These are phyloP conservation scores for Passer montanus DNA, from an alignment of 2,113 vertebrate genomes.

Conservation along the genomic window DNA sequence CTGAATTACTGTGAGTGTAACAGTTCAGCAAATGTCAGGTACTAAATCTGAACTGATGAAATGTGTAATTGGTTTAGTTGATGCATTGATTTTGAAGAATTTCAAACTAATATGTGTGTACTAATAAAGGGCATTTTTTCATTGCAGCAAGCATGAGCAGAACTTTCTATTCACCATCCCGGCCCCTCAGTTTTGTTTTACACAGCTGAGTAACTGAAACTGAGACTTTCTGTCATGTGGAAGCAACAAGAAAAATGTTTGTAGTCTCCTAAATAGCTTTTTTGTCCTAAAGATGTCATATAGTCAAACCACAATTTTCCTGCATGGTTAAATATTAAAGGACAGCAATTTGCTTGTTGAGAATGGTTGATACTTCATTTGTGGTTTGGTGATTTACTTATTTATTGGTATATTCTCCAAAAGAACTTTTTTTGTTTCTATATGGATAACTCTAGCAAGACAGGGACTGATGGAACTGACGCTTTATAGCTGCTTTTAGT, in stretches of 20 bases:
- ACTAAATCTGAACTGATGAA: background rate
- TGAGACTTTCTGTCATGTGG: background rate
- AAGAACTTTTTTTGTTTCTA: background rate
- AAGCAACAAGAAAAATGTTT: background rate
- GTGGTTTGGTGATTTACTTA: background rate
- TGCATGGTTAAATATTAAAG: background rate
- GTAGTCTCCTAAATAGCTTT: background rate
- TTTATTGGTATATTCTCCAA: background rate
- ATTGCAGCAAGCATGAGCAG: background rate
- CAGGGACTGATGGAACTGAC: background rate
- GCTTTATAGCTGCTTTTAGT: background rate
- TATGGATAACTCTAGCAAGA: background rate
- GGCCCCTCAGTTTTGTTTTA: fast-evolving
- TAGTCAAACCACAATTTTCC: background rate
- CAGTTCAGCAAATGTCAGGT: background rate
- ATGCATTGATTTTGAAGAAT: background rate
- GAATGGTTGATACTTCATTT: background rate
- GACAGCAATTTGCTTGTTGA: background rate
- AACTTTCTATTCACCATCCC: background rate
- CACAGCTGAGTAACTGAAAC: background rate
- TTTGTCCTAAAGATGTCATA: background rate
- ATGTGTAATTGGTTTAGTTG: background rate
- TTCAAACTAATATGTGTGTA: background rate
- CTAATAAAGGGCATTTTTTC: background rate
- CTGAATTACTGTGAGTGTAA: background rate